Conservation (phyloP, 2,888 invertebrate species). For the Acholoe squamosa region DNA sequence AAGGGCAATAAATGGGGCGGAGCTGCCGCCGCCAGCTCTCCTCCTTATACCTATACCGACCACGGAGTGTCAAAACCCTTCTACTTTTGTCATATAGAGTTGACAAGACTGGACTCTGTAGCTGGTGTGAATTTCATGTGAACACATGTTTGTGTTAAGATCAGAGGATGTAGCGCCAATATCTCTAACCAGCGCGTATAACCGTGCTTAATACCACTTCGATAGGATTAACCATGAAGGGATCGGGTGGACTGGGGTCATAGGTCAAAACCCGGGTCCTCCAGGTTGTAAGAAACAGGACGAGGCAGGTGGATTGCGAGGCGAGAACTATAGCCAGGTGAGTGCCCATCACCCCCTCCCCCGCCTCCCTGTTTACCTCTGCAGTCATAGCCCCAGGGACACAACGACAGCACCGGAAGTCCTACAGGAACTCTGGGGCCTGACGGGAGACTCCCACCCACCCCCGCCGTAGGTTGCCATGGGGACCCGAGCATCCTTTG, state of each 20-base stretch:
- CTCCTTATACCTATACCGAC: no score
- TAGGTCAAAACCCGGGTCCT: background rate
- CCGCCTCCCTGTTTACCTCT: background rate
- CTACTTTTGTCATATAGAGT: background rate
- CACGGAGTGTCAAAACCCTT: background rate
- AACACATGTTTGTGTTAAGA: background rate
- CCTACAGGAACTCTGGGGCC: background rate
- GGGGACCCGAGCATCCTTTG: background rate
- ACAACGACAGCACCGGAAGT: slow-evolving; percentile 15
- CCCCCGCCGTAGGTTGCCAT: slow-evolving; percentile 11
- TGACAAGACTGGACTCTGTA: background rate
- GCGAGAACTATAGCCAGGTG: background rate
- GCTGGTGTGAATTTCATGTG: no score
- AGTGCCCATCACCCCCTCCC: background rate
- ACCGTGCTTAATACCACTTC: slow-evolving; percentile 15
- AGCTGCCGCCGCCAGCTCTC: background rate
- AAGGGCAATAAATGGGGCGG: slow-evolving; percentile 32
- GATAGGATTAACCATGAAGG: slow-evolving; percentile 41
- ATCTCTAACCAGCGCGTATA: background rate
- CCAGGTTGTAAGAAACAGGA: no score
- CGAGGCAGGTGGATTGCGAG: no score
- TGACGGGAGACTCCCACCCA: background rate
- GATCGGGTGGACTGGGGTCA: slow-evolving; percentile 47
- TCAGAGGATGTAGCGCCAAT: background rate
- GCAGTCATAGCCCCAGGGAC: background rate